phyloP scores from a whole-genome alignment of 2,797 vertebrate genomes.

The Sebastes variabilis region DNA sequence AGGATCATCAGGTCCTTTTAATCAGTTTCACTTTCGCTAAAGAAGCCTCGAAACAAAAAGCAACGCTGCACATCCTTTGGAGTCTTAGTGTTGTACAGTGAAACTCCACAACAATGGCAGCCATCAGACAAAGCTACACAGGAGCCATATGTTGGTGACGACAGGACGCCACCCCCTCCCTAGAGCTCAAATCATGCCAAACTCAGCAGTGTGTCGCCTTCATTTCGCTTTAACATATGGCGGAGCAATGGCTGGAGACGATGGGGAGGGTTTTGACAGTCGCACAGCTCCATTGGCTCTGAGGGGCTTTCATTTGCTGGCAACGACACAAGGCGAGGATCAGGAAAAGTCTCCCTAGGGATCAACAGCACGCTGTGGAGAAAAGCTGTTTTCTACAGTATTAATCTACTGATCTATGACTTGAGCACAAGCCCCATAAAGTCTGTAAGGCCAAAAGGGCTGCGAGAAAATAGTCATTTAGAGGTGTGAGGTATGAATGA shows the following conservation, averaged over 20 bases:
- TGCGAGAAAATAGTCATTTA: slow-evolving; percentile 34
- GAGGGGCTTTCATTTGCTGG: slow-evolving; percentile 56
- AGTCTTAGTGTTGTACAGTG: slow-evolving; percentile 12
- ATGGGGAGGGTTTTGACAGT: slow-evolving; percentile 66
- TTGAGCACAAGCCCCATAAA: slow-evolving; percentile 50
- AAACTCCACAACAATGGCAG: slow-evolving; percentile 43
- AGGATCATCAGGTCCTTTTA: slow-evolving; percentile 68
- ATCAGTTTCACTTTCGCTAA: slow-evolving; percentile 51
- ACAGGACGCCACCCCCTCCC: slow-evolving; percentile 52
- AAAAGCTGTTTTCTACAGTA: slow-evolving; percentile 60
- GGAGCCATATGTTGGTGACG: slow-evolving; percentile 65
- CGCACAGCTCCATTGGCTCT: slow-evolving; percentile 46
- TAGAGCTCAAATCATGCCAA: slow-evolving; percentile 49
- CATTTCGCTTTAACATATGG: slow-evolving; percentile 73
- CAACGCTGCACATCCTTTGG: slow-evolving; percentile 13
- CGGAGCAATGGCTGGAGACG: slow-evolving; percentile 41
- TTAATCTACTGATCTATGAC: slow-evolving; percentile 71
- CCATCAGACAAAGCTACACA: slow-evolving; percentile 38
- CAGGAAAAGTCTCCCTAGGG: slow-evolving; percentile 42
- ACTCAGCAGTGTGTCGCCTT: slow-evolving; percentile 49
- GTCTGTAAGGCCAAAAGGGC: slow-evolving; percentile 17
- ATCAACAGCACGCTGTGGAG: slow-evolving; percentile 43
- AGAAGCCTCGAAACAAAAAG: slow-evolving; percentile 44
- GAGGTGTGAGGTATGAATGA: slow-evolving; percentile 9
- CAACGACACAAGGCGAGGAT: slow-evolving; percentile 50